phyloP scores from a whole-genome alignment of 2,113 vertebrate genomes.

The Oryzias javanicus region DNA sequence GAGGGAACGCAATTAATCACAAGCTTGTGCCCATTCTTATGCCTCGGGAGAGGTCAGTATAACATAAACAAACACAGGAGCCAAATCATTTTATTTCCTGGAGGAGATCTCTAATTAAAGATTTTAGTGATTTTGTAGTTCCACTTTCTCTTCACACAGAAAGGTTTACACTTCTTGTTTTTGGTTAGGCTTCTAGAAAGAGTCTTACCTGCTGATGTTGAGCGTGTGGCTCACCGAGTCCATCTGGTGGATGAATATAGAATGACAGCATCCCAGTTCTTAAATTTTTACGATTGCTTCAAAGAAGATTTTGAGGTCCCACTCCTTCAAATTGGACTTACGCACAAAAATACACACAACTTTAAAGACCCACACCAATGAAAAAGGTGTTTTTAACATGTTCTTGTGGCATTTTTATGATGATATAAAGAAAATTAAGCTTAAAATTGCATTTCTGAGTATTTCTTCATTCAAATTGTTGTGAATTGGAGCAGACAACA shows the following conservation, averaged over 20 bases:
- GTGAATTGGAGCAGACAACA: no score
- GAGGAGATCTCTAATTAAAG: not conserved
- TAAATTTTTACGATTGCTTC: slow-evolving; percentile 16
- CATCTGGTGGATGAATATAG: slow-evolving; percentile 60
- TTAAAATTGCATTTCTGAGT: no score
- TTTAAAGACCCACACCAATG: no score
- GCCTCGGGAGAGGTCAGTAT: slow-evolving; percentile 7
- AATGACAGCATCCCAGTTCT: slow-evolving; percentile 19
- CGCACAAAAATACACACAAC: no score
- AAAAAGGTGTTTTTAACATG: no score
- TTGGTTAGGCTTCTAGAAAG: slow-evolving; percentile 7
- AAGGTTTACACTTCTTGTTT: slow-evolving; percentile 30
- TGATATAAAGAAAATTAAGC: no score
- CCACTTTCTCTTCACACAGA: no score
- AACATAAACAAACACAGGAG: slow-evolving; percentile 22
- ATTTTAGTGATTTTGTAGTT: no score
- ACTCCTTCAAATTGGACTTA: slow-evolving; percentile 19
- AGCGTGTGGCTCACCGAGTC: slow-evolving; percentile 52
- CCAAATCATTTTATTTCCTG: slow-evolving; percentile 15
- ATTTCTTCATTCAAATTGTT: no score
- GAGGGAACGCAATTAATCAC: slow-evolving; percentile 40
- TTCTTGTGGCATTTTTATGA: no score
- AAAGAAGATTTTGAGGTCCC: not conserved
- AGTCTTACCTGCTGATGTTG: slow-evolving; percentile 3
- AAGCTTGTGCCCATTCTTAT: slow-evolving; percentile 51